Conservation (phyloP, 2,797 vertebrate species). For the Kryptopterus vitreolus region DNA sequence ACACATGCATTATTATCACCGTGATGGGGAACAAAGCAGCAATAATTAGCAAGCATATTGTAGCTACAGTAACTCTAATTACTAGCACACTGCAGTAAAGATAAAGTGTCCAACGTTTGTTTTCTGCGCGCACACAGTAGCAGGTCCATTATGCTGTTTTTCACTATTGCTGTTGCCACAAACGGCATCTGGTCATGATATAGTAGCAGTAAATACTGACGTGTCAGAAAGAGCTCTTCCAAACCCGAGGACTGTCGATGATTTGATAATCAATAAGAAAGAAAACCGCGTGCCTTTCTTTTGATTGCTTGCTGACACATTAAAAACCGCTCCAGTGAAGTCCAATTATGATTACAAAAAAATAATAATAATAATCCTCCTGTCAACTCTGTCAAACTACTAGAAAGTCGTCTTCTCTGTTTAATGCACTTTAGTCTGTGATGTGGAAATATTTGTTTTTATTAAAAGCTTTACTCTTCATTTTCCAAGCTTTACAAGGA, state of each 20-base stretch:
- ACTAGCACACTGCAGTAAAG: conserved; percentile 34
- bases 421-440: conserved; percentile 74
- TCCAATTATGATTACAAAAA: background rate
- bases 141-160: background rate
- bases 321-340: conserved; percentile 16
- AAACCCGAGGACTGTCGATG: background rate
- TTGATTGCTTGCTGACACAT: conserved; percentile 32
- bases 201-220: background rate
- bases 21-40: conserved; percentile 68
- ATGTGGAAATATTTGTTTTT: conserved; percentile 48
- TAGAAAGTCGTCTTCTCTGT: conserved; percentile 61
- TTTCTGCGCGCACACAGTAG: conserved; percentile 5
- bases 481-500: conserved; percentile 45
- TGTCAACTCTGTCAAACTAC: background rate
- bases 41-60: conserved; percentile 69
- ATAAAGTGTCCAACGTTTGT: background rate
- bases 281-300: conserved; percentile 51
- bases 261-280: conserved; percentile 11
- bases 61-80: conserved; percentile 42
- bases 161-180: conserved; percentile 20
- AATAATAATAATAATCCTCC: background rate
- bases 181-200: conserved; percentile 6
- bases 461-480: conserved; percentile 56
- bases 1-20: conserved; percentile 56
- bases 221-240: conserved; percentile 17